Base-by-base conservation (phyloP, 64 coral and sea anemone species). In the Astreopora myriophthalma region DNA sequence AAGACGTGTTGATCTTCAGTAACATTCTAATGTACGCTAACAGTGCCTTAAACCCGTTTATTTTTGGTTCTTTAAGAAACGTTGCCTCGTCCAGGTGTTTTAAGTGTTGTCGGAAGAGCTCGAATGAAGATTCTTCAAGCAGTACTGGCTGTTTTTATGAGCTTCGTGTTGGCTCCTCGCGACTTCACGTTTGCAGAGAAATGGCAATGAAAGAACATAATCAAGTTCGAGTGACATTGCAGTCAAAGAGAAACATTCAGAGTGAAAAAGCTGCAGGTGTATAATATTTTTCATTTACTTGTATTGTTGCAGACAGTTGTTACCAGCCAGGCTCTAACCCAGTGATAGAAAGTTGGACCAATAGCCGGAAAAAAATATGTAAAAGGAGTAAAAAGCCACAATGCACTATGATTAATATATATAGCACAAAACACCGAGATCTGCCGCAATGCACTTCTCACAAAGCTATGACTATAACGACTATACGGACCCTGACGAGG, bases 21-120 rank as follows among this genome's bases (percentile, higher is more conserved):
- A 99, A 96, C 42, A 99, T 99, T 76, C 20, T 93, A 7, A 95
- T 79, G 36, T 99, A 99, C 75, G 58, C 90, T 1, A 99, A 99
- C 42, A 96, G 94, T 9, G 94, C 92, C 25, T 75, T 93, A 20
- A 94, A 99, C 69, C 97, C 97, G 1, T 90, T 91, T 38, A 99
- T 99, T 29, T 99, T 99, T 73, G 93, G 97, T n/a, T 52, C 76
- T 20, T 69, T 91, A 36, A 91, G 66, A 28, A 83, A 83, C 20
- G 19, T 83, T 40, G 11, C 30, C 1, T 8, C 58, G 7, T 62
- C 48, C 10, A 62, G 25, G 3, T 64, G 31, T 34, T 34, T 80
- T 36, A 26, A 6, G 0, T 80, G 51, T 57, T 64, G 79, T 37
- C 32, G 31, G 52, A 83, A 83, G 65, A 5, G 22, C 10, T 65